These are phyloP conservation scores for Diarsia rubi DNA, from an alignment of 2,888 invertebrate genomes.

Conservation along the genomic window DNA sequence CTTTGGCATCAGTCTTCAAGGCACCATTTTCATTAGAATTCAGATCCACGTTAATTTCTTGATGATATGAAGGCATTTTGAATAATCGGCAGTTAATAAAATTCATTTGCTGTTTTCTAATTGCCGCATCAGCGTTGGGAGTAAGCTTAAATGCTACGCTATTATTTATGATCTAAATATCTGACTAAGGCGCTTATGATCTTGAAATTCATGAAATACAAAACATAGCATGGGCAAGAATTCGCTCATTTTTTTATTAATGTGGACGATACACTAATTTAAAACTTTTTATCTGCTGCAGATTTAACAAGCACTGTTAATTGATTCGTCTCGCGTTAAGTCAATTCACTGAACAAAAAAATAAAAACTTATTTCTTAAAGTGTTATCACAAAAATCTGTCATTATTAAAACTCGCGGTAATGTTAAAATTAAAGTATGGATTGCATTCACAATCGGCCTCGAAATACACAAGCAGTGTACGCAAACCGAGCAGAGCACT, in stretches of 20 bases:
- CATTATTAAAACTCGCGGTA: conserved; percentile 81
- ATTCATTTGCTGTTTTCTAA: conserved; percentile 65
- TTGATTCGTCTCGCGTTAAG: conserved; percentile 69
- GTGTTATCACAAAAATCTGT: conserved; percentile 76
- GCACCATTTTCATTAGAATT: conserved; percentile 82
- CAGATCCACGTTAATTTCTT: conserved; percentile 85
- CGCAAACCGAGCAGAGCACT: conserved; percentile 84
- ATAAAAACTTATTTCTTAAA: conserved; percentile 69
- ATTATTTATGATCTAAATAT: conserved; percentile 43
- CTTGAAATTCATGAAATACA: conserved; percentile 47
- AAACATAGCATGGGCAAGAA: conserved; percentile 70
- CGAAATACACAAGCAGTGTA: conserved; percentile 84
- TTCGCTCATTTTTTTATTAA: conserved; percentile 80
- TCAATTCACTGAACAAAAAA: conserved; percentile 77
- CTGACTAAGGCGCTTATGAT: conserved; percentile 22
- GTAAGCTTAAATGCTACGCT: conserved; percentile 23
- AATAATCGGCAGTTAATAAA: conserved; percentile 68
- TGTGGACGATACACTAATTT: conserved; percentile 74
- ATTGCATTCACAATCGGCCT: conserved; percentile 83
- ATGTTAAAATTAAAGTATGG: conserved; percentile 77
- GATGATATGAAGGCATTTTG: conserved; percentile 86
- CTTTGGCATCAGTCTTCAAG: conserved; percentile 77
- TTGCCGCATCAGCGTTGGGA: conserved; percentile 37
- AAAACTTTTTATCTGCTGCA: conserved; percentile 75
- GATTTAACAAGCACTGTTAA: conserved; percentile 73